Evolutionary conservation across 2,888 invertebrate species (phyloP).

Genomic region (Chalcis sispes): DNA sequence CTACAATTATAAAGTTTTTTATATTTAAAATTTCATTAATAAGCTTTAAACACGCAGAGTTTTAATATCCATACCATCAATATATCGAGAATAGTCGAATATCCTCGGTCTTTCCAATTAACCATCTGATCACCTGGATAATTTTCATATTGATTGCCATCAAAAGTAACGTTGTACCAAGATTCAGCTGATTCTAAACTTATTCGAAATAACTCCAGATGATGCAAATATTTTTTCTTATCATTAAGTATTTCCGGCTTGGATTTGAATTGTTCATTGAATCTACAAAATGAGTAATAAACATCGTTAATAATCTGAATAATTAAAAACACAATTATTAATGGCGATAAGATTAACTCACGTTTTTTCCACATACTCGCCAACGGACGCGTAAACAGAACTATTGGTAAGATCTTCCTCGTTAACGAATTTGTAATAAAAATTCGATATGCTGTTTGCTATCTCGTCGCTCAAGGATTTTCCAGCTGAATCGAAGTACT

Average conservation of each 20-base stretch:
- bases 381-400: constrained; percentile 12
- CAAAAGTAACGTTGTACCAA: constrained; percentile 54
- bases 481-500: constrained; percentile 25
- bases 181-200: constrained; percentile 50
- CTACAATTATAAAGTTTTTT: constrained; percentile 55
- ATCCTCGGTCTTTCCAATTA: constrained; percentile 68
- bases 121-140: constrained; percentile 55
- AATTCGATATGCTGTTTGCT: background rate
- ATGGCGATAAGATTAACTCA: too few relatives aligned
- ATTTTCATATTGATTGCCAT: background rate
- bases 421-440: constrained; percentile 7
- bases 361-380: constrained; percentile 38
- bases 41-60: too few relatives aligned
- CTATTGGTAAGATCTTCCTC: background rate
- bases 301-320: too few relatives aligned
- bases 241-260: constrained; percentile 56
- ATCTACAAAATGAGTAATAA: constrained; percentile 41
- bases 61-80: constrained; percentile 69
- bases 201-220: constrained; percentile 55
- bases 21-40: too few relatives aligned
- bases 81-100: constrained; percentile 67
- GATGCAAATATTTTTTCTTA: constrained; percentile 50
- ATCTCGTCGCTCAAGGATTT: background rate
- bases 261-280: constrained; percentile 56
- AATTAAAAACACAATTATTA: too few relatives aligned